Evolutionary conservation across 1,140 invertebrate genomes (phyloP).

Genomic region (Wasmannia auropunctata): DNA sequence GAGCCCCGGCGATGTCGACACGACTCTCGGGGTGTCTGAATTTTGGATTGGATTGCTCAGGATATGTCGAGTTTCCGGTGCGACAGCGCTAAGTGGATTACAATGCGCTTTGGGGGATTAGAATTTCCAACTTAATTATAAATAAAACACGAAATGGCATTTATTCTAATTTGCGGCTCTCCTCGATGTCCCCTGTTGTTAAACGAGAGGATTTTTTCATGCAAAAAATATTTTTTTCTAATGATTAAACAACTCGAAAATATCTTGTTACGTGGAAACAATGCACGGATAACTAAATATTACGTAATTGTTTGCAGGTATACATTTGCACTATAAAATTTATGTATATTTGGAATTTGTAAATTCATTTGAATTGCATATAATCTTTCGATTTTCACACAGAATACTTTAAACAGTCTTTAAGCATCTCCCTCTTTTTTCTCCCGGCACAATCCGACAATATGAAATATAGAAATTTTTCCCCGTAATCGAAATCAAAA

Average conservation of each 20-base stretch:
- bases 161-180: neutral
- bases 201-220: neutral
- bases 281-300: neutral
- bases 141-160: conserved; percentile 8
- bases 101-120: conserved; percentile 26
- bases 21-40: conserved; percentile 36
- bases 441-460: neutral
- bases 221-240: neutral
- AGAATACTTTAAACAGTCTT: neutral
- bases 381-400: neutral
- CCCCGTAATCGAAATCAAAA: conserved; percentile 20
- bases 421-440: neutral
- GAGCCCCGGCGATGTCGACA: conserved; percentile 1
- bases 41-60: conserved; percentile 35
- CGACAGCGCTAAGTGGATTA: conserved; percentile 39
- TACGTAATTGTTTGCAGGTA: neutral
- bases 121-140: conserved; percentile 17
- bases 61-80: neutral
- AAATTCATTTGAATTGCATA: neutral
- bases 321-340: too few species aligned
- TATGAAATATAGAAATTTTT: neutral
- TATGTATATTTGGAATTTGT: neutral
- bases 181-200: neutral
- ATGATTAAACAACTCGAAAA: neutral
- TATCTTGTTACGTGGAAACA: neutral